Conservation (phyloP, 2,888 invertebrate species). For the Lasioglossum leucozonium region DNA sequence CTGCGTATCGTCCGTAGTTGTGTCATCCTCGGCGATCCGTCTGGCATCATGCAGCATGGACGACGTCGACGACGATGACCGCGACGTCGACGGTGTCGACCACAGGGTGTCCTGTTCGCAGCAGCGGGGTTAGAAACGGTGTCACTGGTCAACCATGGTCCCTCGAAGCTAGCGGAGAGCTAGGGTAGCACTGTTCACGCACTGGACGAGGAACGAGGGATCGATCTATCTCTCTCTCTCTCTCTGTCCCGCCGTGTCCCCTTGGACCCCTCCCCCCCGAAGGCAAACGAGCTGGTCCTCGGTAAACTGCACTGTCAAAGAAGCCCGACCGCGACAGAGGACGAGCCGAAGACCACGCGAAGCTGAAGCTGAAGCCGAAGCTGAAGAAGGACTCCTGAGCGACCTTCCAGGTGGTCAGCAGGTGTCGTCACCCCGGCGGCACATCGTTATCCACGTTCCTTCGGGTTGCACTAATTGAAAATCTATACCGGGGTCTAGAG, state of each 20-base stretch:
- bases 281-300: not conserved
- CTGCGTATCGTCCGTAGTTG: constrained; percentile 40
- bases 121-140: constrained; percentile 2
- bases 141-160: constrained; percentile 56
- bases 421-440: constrained; percentile 49
- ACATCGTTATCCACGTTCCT: constrained; percentile 63
- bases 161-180: constrained; percentile 34
- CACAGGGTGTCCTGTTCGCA: not conserved
- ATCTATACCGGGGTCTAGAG: constrained; percentile 66
- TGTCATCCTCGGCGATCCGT: constrained; percentile 58
- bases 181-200: constrained; percentile 46
- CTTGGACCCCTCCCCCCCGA: not conserved
- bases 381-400: not conserved
- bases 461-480: constrained; percentile 69
- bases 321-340: not conserved
- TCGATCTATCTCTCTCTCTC: constrained; percentile 25
- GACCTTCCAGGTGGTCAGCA: constrained; percentile 57
- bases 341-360: not conserved
- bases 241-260: not conserved
- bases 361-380: too few species aligned
- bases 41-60: constrained; percentile 54
- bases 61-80: not conserved
- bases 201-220: constrained; percentile 45
- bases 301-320: not conserved
- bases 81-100: not conserved